Evolutionary conservation across 2,113 vertebrate genomes (phyloP).

Genomic region (Martes martes): DNA sequence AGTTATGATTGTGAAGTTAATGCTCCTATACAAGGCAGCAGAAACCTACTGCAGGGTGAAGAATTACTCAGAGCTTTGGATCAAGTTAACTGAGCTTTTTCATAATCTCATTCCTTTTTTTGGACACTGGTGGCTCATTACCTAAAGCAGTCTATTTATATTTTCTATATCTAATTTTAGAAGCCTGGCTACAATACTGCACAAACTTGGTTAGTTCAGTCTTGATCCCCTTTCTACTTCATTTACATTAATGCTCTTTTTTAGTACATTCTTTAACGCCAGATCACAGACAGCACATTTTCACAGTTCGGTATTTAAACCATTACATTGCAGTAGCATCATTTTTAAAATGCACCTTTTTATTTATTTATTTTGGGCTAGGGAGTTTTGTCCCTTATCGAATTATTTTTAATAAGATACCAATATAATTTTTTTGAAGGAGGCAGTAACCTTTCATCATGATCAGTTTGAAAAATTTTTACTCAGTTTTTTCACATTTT

Average conservation of each 20-base stretch:
- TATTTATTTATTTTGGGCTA: constrained; percentile 85
- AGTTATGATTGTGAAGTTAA: constrained; percentile 98
- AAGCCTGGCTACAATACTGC: constrained; percentile 91
- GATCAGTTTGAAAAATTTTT: constrained; percentile 80
- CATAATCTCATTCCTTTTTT: constrained; percentile 84
- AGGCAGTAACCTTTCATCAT: constrained; percentile 79
- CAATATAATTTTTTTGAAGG: constrained; percentile 79
- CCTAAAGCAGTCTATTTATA: constrained; percentile 92
- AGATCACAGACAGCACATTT: constrained; percentile 79
- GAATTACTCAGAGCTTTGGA: constrained; percentile 95
- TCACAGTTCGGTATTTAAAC: constrained; percentile 81
- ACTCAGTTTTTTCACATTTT: constrained; percentile 82
- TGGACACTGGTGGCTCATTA: constrained; percentile 92
- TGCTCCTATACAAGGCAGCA: constrained; percentile 91
- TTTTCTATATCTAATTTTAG: constrained; percentile 92
- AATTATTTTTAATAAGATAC: constrained; percentile 78
- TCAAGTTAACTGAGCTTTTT: constrained; percentile 93
- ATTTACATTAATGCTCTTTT: constrained; percentile 82
- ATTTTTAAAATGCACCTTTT: constrained; percentile 86
- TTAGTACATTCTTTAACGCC: constrained; percentile 80
- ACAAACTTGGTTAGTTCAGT: constrained; percentile 85
- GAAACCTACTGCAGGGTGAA: constrained; percentile 96
- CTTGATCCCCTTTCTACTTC: constrained; percentile 83
- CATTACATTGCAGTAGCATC: constrained; percentile 81
- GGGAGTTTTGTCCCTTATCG: constrained; percentile 82